Percentiles rank a stretch among this genome's conserved stretches.
These are phyloP conservation scores for Bubalus kerabau DNA, from an alignment of 2,113 vertebrate genomes.

Conservation along the genomic window DNA sequence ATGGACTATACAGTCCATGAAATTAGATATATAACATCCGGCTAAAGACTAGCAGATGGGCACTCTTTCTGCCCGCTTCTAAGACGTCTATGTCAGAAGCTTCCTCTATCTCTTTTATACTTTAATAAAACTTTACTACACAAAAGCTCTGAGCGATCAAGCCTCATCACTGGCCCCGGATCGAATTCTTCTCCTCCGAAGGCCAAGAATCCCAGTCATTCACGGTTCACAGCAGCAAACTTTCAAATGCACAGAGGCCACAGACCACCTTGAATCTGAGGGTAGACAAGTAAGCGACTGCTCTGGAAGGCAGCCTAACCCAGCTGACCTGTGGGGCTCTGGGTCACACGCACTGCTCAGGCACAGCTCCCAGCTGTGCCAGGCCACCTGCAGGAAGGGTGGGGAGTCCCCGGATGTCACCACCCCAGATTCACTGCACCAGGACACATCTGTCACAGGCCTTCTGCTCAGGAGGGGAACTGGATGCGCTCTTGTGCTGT, in stretches of 20 bases:
- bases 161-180: neutral
- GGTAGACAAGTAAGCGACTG: neutral
- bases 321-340: neutral
- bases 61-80: neutral
- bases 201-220: neutral
- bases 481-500: fast-evolving
- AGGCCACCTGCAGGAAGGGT: too few relatives aligned
- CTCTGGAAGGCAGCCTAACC: neutral
- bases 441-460: neutral
- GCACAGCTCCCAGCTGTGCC: fast-evolving
- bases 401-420: fast-evolving
- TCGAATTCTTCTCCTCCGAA: neutral
- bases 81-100: neutral
- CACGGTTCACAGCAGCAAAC: neutral
- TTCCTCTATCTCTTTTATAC: neutral
- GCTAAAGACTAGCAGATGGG: neutral
- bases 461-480: neutral
- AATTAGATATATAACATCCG: neutral
- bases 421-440: neutral
- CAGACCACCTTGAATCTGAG: neutral
- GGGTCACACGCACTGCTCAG: fast-evolving
- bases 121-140: neutral
- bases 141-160: neutral
- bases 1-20: neutral
- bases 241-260: neutral